These are phyloP conservation scores for Tinea pellionella DNA, from an alignment of 2,888 invertebrate genomes.

Conservation along the genomic window DNA sequence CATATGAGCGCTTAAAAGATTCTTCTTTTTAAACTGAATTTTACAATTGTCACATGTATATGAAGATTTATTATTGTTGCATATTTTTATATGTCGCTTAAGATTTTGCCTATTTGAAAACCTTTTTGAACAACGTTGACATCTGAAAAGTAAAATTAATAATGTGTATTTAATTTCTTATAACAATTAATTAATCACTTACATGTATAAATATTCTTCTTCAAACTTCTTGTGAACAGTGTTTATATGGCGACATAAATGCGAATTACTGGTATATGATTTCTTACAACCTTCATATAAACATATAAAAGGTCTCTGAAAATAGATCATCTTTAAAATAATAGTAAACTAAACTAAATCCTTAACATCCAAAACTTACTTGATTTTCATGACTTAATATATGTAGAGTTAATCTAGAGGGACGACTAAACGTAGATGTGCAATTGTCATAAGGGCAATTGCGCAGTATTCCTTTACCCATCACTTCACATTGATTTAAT, in stretches of 20 bases:
- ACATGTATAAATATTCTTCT: slow-evolving; percentile 18
- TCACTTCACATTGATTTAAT: slow-evolving; percentile 15
- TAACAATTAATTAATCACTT: neutral
- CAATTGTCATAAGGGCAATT: slow-evolving; percentile 59
- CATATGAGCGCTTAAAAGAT: slow-evolving; percentile 68
- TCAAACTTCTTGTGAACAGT: slow-evolving; percentile 46
- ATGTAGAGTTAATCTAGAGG: slow-evolving; percentile 67
- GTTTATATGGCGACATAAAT: slow-evolving; percentile 70
- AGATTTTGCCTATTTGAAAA: slow-evolving; percentile 66
- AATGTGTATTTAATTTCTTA: neutral
- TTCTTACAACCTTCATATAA: slow-evolving; percentile 68
- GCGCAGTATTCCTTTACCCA: slow-evolving; percentile 28
- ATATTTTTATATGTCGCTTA: slow-evolving; percentile 65
- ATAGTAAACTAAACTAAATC: neutral
- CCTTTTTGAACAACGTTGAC: slow-evolving; percentile 56
- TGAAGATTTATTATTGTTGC: slow-evolving; percentile 43
- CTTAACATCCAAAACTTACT: slow-evolving; percentile 44
- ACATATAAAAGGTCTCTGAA: slow-evolving; percentile 71
- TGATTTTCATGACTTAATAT: slow-evolving; percentile 65
- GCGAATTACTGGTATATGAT: slow-evolving; percentile 70
- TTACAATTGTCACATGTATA: slow-evolving; percentile 66
- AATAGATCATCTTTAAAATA: neutral
- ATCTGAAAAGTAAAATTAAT: slow-evolving; percentile 31
- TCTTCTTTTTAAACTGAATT: slow-evolving; percentile 64
- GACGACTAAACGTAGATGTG: slow-evolving; percentile 54